Base-by-base conservation (phyloP, 2,888 invertebrate species). In the Petrolisthes cinctipes region DNA sequence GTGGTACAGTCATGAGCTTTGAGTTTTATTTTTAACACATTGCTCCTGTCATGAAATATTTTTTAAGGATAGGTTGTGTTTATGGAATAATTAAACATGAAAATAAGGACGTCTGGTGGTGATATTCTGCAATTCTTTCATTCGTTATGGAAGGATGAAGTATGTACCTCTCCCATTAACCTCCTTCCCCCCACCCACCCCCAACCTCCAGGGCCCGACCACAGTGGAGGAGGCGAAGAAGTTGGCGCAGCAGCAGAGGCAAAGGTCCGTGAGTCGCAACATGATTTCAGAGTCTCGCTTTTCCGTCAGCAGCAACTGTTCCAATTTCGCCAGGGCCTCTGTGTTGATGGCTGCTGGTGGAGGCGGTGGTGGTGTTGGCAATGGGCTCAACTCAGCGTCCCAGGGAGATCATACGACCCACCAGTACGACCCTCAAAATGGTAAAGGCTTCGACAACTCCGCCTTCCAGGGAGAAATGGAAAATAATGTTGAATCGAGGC, bases 151-250 rank as follows among this genome's bases (percentile, higher is more conserved):
- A 37, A 37, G 37, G 37, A 37, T 37, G 2, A 37, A 37, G 37
- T 37, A 37, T 2, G 37, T 37, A 37, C 37, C 37, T 37, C 37
- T 37, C 37, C 37, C 37, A 37, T 37, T 37, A 37, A 37, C 2
- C 37, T 37, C 37, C 37, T 37, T 37, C 37, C 37, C 37, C 37
- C 37, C 37, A 37, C 37, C 37, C n/a, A 51, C 7, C 4, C n/a
- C 37, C 68, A 1, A 37, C 37, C 53, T 76, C 23, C 3, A 76
- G 5, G 82, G 78, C 3, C 78, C 82, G 11, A n/a, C 51, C 4
- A 78, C 86, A 6, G 61, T 76, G 14, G 86, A 86, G n/a, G 86
- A 86, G 37, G 86, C 86, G n/a, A 82, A 86, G 82, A 78, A 56
- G 73, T 17, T n/a, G 66, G 86, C 78, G 5, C 23, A 61, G 51